Evolutionary conservation across 2,113 vertebrate genomes (phyloP).

Genomic region (Daboia siamensis): DNA sequence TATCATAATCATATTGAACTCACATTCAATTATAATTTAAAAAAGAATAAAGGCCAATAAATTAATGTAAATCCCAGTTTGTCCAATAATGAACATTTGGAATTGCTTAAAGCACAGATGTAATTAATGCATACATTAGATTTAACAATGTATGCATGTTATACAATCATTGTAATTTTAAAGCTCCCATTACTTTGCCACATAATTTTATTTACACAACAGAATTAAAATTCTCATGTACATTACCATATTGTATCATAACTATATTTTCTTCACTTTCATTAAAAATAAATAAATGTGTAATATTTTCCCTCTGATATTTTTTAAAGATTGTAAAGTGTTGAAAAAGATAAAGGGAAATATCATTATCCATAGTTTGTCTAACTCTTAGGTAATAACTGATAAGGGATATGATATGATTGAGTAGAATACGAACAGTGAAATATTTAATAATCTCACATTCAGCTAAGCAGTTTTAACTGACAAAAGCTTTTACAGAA

Average conservation of each 20-base stretch:
- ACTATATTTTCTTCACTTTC: background rate
- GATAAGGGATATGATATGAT: no score
- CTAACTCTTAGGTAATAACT: background rate
- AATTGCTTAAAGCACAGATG: conserved; percentile 28
- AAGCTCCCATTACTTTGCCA: background rate
- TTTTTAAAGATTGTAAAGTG: background rate
- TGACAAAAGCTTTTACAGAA: background rate
- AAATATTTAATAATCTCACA: background rate
- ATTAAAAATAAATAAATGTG: background rate
- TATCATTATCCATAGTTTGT: background rate
- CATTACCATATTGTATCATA: background rate
- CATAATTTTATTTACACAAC: background rate
- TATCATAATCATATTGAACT: conserved; percentile 22
- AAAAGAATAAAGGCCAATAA: conserved; percentile 50
- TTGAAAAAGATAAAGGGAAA: background rate
- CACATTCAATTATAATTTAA: background rate
- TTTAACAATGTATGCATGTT: conserved; percentile 12
- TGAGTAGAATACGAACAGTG: background rate
- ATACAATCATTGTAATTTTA: conserved; percentile 6
- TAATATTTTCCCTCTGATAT: background rate
- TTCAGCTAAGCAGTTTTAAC: background rate
- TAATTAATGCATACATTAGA: conserved; percentile 19
- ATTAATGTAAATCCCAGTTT: conserved; percentile 37
- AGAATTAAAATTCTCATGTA: background rate
- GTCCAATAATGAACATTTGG: conserved; percentile 41